A percentile compares a stretch with the other conserved stretches of the same genome.
These are phyloP conservation scores for Acanthosepion pharaonis DNA, from an alignment of 2,888 invertebrate genomes.

Conservation along the genomic window DNA sequence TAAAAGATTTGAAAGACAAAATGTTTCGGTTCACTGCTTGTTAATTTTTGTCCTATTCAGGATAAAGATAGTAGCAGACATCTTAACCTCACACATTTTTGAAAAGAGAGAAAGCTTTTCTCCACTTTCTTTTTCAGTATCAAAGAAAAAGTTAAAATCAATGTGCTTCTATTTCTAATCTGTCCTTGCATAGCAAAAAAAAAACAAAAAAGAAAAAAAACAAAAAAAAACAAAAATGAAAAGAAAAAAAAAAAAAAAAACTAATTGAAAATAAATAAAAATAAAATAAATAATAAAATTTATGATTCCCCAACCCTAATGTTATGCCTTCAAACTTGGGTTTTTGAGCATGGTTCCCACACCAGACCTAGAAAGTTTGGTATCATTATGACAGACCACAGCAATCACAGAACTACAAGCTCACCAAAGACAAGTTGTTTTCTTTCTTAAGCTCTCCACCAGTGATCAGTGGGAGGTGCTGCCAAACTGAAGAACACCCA, in stretches of 20 bases:
- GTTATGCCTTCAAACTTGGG: too few relatives aligned
- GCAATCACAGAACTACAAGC: constrained; percentile 33
- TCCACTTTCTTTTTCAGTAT: not conserved
- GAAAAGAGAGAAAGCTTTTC: not conserved
- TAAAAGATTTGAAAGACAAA: not conserved
- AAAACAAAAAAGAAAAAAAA: not conserved
- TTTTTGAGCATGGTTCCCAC: not conserved
- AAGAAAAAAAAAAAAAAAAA: not conserved
- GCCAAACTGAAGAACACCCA: not conserved
- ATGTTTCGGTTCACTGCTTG: too few relatives aligned
- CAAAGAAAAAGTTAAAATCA: not conserved
- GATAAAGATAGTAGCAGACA: not conserved
- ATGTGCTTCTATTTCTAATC: not conserved
- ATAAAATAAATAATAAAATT: not conserved
- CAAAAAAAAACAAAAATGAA: not conserved
- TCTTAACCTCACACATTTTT: not conserved
- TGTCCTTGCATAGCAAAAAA: not conserved
- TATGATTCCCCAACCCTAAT: not conserved
- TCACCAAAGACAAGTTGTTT: constrained; percentile 15
- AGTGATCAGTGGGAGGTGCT: constrained; percentile 33
- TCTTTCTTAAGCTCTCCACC: not conserved
- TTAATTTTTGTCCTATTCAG: not conserved
- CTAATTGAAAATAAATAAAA: not conserved
- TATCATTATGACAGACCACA: not conserved
- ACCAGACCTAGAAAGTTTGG: not conserved